Conservation (phyloP, 64 coral and sea anemone species). For the Porites australiensis region DNA sequence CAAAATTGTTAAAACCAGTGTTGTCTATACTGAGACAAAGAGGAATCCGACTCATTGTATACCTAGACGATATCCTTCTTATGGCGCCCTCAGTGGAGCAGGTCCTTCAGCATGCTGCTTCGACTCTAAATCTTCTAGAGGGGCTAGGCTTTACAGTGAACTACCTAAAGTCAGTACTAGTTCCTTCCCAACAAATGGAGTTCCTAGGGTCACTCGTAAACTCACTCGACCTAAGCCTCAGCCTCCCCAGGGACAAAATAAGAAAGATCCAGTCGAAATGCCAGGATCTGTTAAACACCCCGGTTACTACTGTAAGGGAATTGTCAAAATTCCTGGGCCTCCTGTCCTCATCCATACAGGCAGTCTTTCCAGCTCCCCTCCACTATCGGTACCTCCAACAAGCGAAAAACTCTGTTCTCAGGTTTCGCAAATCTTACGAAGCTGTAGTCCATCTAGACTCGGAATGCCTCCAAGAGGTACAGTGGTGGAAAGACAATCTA, state of each 20-base stretch:
- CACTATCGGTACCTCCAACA: background rate
- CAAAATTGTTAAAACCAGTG: constrained; percentile 44
- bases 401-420: background rate
- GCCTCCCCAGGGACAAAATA: constrained; percentile 39
- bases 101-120: background rate
- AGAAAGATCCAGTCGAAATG: constrained; percentile 11
- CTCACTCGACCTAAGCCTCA: background rate
- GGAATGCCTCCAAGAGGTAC: background rate
- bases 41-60: constrained; percentile 1
- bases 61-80: constrained; percentile 43
- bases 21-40: background rate
- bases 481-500: constrained; percentile 30
- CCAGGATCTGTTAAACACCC: background rate
- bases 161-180: constrained; percentile 38
- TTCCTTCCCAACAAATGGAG: constrained; percentile 43
- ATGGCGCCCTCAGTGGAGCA: background rate
- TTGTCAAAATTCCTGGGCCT: constrained; percentile 5
- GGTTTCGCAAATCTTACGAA: background rate
- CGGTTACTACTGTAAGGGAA: background rate
- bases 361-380: constrained; percentile 27
- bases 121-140: constrained; percentile 11
- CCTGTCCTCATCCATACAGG: constrained; percentile 33
- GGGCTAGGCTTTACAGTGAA: constrained; percentile 51
- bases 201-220: constrained; percentile 36
- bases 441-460: background rate